Evolutionary conservation across 2,797 vertebrate species (phyloP), one percentile per base, ranked within the genome.

Genomic region (Vipera latastei): DNA sequence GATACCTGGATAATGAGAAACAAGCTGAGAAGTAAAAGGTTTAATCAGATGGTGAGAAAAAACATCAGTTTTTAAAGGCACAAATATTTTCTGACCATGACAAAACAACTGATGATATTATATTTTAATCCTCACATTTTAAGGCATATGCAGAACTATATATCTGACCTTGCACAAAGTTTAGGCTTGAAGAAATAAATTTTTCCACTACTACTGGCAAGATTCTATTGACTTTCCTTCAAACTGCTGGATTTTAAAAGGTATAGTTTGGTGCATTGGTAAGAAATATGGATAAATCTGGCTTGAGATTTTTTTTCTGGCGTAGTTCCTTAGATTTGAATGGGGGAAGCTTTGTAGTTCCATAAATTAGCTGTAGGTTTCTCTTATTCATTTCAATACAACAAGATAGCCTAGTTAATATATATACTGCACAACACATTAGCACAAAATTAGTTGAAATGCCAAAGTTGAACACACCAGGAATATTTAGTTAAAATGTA

Each of bases 1-100:
- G 97, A 98, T 97, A 98, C 97, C 98, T 98, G 97, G 97, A 92
- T 98, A 97, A 97, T 97, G 94, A 95, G 97, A 97, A 97, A 97
- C 96, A 97, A 96, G 96, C 95, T 96, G 12, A 91, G 94, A 96
- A 97, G 96, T 96, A 96, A 97, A 97, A 97, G 97, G 97, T 97
- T 96, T 97, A 83, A 96, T 94, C 97, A 97, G 97, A 95, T 97
- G 96, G 91, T 96, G 85, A 92, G 94, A 92, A 96, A 96, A 93
- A 95, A 96, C 96, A 91, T 57, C 90, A 32, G 69, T 88, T 96
- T 97, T 97, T 92, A 96, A 96, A 97, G 95, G 93, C 89, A 95
- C 89, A 95, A 95, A 93, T 93, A 95, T 94, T 96, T 96, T 91
- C 95, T 94, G 91, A 93, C 94, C 91, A 93, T 90, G 57, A 95